These are phyloP conservation scores for Drosophila glabriapex DNA, from an alignment of 2,888 invertebrate species.

Conservation along the genomic window DNA sequence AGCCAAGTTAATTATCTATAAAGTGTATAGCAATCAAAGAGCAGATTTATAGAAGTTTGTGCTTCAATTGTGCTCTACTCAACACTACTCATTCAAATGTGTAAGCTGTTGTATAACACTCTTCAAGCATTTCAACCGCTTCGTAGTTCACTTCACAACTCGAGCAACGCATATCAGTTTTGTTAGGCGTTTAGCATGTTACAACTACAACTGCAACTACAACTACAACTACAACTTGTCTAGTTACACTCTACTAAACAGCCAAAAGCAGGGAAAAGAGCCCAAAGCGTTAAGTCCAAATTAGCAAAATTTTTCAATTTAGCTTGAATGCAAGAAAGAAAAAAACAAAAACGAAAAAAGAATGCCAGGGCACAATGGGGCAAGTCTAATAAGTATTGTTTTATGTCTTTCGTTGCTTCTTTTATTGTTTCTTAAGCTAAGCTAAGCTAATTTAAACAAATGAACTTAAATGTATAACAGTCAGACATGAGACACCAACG, in stretches of 20 bases:
- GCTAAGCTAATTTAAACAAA: constrained; percentile 48
- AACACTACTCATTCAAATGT: constrained; percentile 14
- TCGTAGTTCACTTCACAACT: constrained; percentile 22
- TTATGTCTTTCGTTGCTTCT: constrained; percentile 2
- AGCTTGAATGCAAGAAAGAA: constrained; percentile 14
- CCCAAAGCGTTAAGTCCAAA: constrained; percentile 42
- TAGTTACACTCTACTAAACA: constrained; percentile 57
- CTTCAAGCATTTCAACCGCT: constrained; percentile 4
- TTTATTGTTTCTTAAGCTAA: constrained; percentile 13
- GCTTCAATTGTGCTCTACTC: background rate
- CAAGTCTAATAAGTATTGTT: constrained; percentile 27
- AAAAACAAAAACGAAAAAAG: background rate
- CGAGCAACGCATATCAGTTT: constrained; percentile 21
- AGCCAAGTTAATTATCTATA: background rate
- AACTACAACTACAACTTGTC: constrained; percentile 5
- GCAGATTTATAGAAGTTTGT: background rate
- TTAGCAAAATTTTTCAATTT: constrained; percentile 50
- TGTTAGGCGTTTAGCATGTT: constrained; percentile 43
- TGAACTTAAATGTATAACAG: constrained; percentile 42
- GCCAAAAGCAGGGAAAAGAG: constrained; percentile 15
- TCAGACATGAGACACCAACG: background rate
- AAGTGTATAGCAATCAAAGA: constrained; percentile 10
- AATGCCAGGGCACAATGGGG: constrained; percentile 8
- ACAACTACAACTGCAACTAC: constrained; percentile 8
- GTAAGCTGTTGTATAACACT: constrained; percentile 36